phyloP scores from a whole-genome alignment of 2,797 vertebrate genomes.

The Acridotheres tristis region DNA sequence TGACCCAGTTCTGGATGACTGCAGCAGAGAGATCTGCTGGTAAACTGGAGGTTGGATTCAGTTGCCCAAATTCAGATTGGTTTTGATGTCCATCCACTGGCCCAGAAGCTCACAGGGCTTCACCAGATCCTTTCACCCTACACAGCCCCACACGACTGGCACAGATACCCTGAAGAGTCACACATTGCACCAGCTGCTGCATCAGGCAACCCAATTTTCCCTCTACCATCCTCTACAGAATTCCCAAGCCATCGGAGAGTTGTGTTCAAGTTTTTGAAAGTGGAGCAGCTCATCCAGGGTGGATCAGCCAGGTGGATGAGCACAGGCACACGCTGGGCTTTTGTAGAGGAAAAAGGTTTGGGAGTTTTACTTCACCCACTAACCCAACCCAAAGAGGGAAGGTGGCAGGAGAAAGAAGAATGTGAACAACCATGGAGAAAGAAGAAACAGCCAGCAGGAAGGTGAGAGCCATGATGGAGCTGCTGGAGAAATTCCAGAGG shows the following conservation, averaged over 20 bases:
- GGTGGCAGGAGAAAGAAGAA: neutral
- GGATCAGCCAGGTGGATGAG: neutral
- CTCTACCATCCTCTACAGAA: neutral
- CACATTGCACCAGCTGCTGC: neutral
- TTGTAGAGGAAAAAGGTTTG: neutral
- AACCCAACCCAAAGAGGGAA: neutral
- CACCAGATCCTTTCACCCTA: neutral
- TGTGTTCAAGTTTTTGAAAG: neutral
- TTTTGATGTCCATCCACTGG: neutral
- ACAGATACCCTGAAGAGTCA: neutral
- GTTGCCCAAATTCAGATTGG: neutral
- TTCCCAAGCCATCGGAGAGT: neutral
- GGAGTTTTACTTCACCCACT: neutral
- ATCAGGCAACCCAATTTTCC: neutral
- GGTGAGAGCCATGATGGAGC: neutral
- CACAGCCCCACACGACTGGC: neutral
- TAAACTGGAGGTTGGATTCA: neutral
- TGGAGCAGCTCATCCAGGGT: neutral
- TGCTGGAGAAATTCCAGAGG: neutral
- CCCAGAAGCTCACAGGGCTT: neutral
- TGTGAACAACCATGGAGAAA: neutral
- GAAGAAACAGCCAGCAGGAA: neutral
- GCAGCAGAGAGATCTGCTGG: neutral
- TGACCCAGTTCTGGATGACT: neutral
- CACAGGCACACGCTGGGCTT: no score